Percentiles rank a stretch among this genome's conserved stretches.
Evolutionary conservation across 2,797 vertebrate species (phyloP).

Genomic region (Paratrypauchen microcephalus): DNA sequence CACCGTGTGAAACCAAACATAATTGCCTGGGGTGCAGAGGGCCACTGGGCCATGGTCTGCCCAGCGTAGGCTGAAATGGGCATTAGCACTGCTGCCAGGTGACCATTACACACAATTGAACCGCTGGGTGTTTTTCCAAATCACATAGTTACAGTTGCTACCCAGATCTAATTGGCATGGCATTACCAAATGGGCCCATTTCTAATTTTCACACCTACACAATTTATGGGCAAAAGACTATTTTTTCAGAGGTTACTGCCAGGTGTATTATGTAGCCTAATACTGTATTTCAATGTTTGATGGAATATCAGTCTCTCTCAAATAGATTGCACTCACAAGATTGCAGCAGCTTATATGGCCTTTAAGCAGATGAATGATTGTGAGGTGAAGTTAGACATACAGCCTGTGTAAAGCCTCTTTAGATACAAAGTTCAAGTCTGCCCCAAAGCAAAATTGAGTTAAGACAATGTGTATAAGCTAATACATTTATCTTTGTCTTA

Average conservation of each 20-base stretch:
- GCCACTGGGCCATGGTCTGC: constrained; percentile 69
- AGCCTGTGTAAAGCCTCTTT: neutral
- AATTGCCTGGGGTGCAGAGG: constrained; percentile 74
- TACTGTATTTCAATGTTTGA: constrained; percentile 10
- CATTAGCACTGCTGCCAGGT: constrained; percentile 74
- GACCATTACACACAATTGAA: constrained; percentile 74
- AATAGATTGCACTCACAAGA: neutral
- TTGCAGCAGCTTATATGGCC: neutral
- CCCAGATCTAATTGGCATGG: constrained; percentile 65
- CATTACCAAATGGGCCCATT: constrained; percentile 65
- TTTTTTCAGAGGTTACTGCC: constrained; percentile 28
- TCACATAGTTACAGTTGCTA: constrained; percentile 73
- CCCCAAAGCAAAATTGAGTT: neutral
- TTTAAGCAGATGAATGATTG: neutral
- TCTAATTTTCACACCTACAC: constrained; percentile 63
- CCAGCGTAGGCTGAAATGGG: constrained; percentile 73
- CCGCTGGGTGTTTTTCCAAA: constrained; percentile 68
- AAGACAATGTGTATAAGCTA: neutral
- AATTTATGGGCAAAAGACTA: constrained; percentile 46
- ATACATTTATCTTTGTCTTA: neutral
- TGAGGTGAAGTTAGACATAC: neutral
- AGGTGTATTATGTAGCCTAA: constrained; percentile 14
- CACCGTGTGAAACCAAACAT: constrained; percentile 78
- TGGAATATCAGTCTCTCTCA: neutral
- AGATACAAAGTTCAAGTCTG: neutral